Evolutionary conservation across 2,797 vertebrate genomes (phyloP).

Genomic region (Yasuhikotakia modesta): DNA sequence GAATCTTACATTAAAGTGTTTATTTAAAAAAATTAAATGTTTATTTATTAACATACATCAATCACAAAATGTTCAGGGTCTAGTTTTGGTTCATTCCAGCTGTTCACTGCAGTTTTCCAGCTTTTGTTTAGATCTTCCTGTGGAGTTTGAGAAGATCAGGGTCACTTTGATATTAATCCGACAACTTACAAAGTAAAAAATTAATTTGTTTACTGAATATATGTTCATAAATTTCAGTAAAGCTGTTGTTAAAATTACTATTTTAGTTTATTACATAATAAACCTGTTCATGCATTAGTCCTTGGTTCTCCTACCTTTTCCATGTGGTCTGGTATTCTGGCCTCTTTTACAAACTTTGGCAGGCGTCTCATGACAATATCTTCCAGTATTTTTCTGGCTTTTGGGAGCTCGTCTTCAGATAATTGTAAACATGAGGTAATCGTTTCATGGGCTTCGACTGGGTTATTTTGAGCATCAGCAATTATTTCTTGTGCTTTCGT

Average conservation of each 20-base stretch:
- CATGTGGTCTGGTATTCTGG: not conserved
- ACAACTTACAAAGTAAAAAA: not conserved
- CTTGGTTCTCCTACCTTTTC: not conserved
- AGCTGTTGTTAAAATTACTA: no score
- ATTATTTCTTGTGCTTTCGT: no score
- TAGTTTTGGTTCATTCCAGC: not conserved
- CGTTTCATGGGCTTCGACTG: no score
- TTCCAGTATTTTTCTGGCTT: not conserved
- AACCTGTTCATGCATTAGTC: not conserved
- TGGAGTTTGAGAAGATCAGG: not conserved
- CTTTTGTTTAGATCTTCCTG: not conserved
- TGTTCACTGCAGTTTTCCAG: not conserved
- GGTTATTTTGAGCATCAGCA: no score
- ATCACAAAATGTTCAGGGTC: not conserved
- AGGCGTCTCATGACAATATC: not conserved
- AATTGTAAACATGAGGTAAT: no score
- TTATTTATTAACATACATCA: not conserved
- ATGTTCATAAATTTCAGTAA: not conserved
- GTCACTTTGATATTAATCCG: not conserved
- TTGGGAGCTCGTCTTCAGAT: no score
- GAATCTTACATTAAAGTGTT: no score
- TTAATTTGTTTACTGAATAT: not conserved
- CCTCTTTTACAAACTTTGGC: conserved; percentile 11
- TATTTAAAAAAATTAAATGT: no score
- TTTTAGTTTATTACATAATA: no score